Conservation (phyloP, 2,113 vertebrate species). For the Elachura formosa region DNA sequence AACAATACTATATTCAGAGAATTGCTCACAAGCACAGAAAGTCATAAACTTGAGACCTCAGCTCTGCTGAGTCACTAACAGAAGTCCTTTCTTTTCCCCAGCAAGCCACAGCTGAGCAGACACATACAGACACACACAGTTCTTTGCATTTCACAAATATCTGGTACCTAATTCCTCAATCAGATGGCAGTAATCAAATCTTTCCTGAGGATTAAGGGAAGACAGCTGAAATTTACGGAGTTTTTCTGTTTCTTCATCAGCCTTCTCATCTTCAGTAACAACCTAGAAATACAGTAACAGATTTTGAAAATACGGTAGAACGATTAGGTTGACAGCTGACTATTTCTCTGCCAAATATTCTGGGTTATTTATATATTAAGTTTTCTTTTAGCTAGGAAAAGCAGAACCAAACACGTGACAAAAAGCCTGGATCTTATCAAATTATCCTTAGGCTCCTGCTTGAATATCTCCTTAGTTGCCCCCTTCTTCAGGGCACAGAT, state of each 20-base stretch:
- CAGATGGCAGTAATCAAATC: slow-evolving; percentile 92
- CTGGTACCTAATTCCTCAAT: slow-evolving; percentile 91
- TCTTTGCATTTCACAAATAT: slow-evolving; percentile 17
- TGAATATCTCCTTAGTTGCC: background rate
- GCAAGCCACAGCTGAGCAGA: background rate
- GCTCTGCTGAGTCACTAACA: background rate
- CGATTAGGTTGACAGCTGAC: background rate
- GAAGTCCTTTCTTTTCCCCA: background rate
- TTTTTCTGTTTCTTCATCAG: slow-evolving; percentile 60
- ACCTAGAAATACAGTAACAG: slow-evolving; percentile 57
- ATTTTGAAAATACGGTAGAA: background rate
- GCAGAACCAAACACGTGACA: slow-evolving; percentile 1
- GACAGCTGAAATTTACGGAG: slow-evolving; percentile 89
- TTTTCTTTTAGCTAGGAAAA: background rate
- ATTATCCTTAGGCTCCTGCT: background rate
- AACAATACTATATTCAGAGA: background rate
- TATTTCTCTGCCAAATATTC: background rate
- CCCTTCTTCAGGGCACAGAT: background rate
- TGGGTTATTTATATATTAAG: background rate
- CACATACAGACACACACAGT: background rate
- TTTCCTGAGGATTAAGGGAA: slow-evolving; percentile 93
- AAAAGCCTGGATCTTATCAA: background rate
- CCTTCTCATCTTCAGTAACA: slow-evolving; percentile 38
- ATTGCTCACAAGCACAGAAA: background rate
- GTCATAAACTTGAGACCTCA: background rate